These are phyloP conservation scores for Drosophila yakuba DNA, from an alignment of 1,140 invertebrate genomes.

Conservation along the genomic window DNA sequence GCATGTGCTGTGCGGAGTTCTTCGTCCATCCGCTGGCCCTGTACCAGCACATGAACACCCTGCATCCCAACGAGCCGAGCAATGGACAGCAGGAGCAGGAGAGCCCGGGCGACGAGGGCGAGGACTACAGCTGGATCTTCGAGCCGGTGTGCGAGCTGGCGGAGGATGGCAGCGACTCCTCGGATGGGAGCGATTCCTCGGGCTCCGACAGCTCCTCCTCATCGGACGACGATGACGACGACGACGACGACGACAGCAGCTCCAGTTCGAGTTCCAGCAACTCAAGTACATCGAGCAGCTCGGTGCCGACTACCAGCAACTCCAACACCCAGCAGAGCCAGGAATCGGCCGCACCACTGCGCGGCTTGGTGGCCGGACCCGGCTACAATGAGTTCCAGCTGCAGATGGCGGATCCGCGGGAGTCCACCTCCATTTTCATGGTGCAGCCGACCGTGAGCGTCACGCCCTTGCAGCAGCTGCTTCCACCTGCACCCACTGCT, in stretches of 20 bases:
- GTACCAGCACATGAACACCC: conserved; percentile 81
- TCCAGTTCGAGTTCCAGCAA: conserved; percentile 43
- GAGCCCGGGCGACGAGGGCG: conserved; percentile 29
- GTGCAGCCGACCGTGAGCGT: conserved; percentile 58
- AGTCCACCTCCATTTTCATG: conserved; percentile 78
- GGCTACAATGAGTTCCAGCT: conserved; percentile 61
- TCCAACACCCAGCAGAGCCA: conserved; percentile 50
- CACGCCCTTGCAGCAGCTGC: conserved; percentile 19
- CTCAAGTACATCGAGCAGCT: conserved; percentile 49
- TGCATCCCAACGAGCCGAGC: conserved; percentile 60
- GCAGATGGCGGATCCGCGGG: conserved; percentile 54
- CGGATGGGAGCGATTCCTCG: conserved; percentile 35
- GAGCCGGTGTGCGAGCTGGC: conserved; percentile 80
- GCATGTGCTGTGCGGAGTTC: conserved; percentile 78
- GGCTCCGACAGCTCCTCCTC: conserved; percentile 17
- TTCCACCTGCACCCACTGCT: background rate
- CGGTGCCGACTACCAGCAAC: conserved; percentile 39
- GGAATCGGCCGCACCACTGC: conserved; percentile 48
- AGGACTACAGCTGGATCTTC: conserved; percentile 81
- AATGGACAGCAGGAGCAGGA: conserved; percentile 21
- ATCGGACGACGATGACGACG: conserved; percentile 40
- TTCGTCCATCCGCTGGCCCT: conserved; percentile 74
- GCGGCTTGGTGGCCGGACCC: conserved; percentile 28
- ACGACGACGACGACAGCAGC: conserved; percentile 45
- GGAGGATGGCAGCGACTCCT: conserved; percentile 44